phyloP scores from a whole-genome alignment of 2,113 vertebrate genomes.

The Narcine bancroftii region DNA sequence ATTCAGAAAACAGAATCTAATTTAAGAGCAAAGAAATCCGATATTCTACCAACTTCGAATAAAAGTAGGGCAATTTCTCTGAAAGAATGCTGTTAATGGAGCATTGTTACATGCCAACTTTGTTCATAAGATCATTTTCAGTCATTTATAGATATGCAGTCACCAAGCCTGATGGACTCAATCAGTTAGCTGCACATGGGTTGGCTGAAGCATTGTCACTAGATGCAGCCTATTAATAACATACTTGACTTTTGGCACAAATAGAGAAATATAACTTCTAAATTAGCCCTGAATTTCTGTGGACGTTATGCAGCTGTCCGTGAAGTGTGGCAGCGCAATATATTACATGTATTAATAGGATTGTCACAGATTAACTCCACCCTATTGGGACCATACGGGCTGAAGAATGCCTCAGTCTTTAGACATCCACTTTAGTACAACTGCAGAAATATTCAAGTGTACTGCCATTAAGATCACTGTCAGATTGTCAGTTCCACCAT shows the following conservation, averaged over 20 bases:
- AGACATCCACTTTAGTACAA: background rate
- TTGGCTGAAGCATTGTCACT: too few relatives aligned
- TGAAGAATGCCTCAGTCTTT: background rate
- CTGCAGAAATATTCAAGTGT: background rate
- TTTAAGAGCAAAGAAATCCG: too few relatives aligned
- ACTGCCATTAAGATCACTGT: background rate
- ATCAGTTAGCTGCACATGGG: too few relatives aligned
- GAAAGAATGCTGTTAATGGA: too few relatives aligned
- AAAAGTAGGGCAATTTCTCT: too few relatives aligned
- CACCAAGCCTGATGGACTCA: too few relatives aligned
- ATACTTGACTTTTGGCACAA: background rate
- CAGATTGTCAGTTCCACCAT: constrained; percentile 6
- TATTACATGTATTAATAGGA: background rate
- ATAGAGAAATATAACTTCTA: background rate
- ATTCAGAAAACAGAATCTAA: too few relatives aligned
- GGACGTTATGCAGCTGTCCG: background rate
- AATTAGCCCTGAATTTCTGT: background rate
- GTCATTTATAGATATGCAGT: too few relatives aligned
- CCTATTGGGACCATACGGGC: background rate
- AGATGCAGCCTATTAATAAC: background rate
- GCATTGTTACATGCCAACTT: too few relatives aligned
- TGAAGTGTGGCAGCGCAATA: background rate
- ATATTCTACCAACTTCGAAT: too few relatives aligned
- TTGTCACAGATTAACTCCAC: background rate
- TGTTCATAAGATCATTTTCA: too few relatives aligned